Conservation (phyloP, 2,113 vertebrate species). For the Pica pica region DNA sequence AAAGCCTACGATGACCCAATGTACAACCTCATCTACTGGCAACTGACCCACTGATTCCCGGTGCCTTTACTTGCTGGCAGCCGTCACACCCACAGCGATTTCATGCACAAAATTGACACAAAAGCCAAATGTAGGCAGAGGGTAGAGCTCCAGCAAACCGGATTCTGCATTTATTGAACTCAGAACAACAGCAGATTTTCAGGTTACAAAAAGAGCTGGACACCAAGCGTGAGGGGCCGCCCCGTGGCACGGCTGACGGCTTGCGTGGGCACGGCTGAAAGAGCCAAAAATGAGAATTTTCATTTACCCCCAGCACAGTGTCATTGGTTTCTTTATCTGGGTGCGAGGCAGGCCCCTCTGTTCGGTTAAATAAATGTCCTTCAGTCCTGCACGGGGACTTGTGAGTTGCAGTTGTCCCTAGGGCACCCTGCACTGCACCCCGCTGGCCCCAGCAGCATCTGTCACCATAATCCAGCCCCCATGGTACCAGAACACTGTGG, state of each 20-base stretch:
- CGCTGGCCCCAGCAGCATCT: accelerated
- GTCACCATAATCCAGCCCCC: neutral
- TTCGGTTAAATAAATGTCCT: neutral
- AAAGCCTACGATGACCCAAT: neutral
- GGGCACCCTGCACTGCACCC: neutral
- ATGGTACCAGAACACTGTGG: accelerated
- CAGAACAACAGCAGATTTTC: slow-evolving; percentile 54
- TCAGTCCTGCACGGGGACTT: accelerated
- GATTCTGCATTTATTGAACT: slow-evolving; percentile 63
- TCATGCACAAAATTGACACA: neutral
- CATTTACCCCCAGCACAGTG: neutral
- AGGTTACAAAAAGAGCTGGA: slow-evolving; percentile 64
- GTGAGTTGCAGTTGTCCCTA: neutral
- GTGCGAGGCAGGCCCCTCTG: neutral
- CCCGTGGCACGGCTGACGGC: neutral
- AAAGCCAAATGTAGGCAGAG: neutral
- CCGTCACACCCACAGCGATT: neutral
- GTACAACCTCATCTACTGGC: neutral
- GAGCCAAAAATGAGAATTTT: neutral
- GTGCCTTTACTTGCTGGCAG: neutral
- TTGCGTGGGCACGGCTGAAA: neutral
- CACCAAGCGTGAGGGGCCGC: neutral
- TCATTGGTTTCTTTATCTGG: neutral
- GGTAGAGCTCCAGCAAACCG: slow-evolving; percentile 25
- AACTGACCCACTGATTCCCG: neutral